Evolutionary conservation across 2,113 vertebrate genomes (phyloP).

Genomic region (Ahaetulla prasina): DNA sequence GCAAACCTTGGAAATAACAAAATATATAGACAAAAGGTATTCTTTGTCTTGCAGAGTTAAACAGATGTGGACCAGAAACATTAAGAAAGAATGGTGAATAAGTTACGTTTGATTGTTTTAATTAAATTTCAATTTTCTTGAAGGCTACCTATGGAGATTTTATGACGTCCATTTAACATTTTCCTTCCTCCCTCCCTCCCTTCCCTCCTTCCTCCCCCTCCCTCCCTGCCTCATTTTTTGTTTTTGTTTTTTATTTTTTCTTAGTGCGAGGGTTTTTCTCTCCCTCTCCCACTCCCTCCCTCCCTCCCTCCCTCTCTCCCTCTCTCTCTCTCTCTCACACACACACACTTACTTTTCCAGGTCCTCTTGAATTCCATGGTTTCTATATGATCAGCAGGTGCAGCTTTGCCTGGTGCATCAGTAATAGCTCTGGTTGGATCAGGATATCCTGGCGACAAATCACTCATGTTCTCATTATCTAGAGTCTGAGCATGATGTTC

Average conservation of each 20-base stretch:
- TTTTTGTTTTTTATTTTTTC: neutral
- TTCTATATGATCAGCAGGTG: neutral
- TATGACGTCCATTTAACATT: neutral
- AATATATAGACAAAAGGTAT: neutral
- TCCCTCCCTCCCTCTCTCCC: no score
- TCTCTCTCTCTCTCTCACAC: no score
- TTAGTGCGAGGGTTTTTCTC: neutral
- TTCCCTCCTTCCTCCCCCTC: no score
- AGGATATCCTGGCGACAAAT: neutral
- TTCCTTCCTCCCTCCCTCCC: neutral
- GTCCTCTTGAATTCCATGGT: neutral
- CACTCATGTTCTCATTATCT: neutral
- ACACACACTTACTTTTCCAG: no score
- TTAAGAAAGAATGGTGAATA: neutral
- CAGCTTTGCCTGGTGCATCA: no score
- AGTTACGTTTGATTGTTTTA: neutral
- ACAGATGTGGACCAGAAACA: neutral
- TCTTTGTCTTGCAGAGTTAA: neutral
- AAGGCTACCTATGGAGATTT: neutral
- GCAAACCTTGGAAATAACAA: constrained; percentile 37
- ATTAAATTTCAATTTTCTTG: neutral
- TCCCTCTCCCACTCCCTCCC: no score
- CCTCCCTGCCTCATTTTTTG: neutral
- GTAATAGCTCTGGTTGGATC: neutral
- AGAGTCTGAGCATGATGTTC: neutral